These are phyloP conservation scores for Cryptotermes secundus DNA, from an alignment of 1,140 invertebrate genomes.

Conservation along the genomic window DNA sequence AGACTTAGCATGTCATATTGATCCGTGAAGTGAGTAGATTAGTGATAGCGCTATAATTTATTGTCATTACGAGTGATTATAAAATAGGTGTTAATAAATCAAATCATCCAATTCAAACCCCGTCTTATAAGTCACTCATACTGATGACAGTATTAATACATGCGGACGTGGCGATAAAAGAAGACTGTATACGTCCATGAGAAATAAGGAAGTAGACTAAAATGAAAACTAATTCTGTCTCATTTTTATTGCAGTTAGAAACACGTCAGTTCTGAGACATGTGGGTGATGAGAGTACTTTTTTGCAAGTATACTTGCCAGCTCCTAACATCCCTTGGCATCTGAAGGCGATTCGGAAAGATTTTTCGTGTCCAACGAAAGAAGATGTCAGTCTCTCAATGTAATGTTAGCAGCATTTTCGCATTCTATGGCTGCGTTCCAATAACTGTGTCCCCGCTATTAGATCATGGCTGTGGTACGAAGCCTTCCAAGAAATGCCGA, in stretches of 20 bases:
- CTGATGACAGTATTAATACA: too few species aligned
- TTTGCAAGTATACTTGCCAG: background rate
- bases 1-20: too few species aligned
- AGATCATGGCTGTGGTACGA: background rate
- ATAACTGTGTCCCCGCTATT: background rate
- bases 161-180: too few species aligned
- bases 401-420: background rate
- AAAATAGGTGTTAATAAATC: too few species aligned
- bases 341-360: background rate
- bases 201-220: too few species aligned
- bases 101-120: too few species aligned
- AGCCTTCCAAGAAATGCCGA: background rate
- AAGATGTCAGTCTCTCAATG: background rate
- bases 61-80: too few species aligned
- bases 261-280: background rate
- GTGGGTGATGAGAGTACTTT: background rate
- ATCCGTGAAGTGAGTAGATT: too few species aligned
- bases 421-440: background rate
- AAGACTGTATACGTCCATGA: too few species aligned
- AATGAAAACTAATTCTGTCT: too few species aligned
- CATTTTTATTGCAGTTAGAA: background rate
- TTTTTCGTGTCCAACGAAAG: constrained; percentile 1
- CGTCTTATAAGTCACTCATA: too few species aligned
- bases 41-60: too few species aligned
- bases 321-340: background rate